These are phyloP conservation scores for Drosophila fungiperda DNA, from an alignment of 2,888 invertebrate species.

Conservation along the genomic window DNA sequence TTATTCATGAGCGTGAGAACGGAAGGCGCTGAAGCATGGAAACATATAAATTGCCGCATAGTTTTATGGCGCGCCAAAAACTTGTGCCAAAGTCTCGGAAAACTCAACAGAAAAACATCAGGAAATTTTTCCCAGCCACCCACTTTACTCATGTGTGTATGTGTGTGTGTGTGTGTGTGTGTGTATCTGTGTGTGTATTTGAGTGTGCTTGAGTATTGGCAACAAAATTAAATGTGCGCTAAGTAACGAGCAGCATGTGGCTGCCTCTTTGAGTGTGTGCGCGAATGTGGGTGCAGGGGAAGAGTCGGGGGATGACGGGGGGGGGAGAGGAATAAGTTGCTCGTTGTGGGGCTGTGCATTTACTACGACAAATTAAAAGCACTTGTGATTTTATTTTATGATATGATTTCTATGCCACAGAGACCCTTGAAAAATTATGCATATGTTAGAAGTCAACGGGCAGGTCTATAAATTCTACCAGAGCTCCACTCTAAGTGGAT, in stretches of 20 bases:
- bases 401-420: conserved; percentile 60
- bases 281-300: background rate
- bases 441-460: conserved; percentile 77
- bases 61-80: conserved; percentile 68
- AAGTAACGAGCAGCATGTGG: conserved; percentile 67
- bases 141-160: conserved; percentile 17
- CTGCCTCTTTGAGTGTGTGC: conserved; percentile 4
- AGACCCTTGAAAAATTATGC: conserved; percentile 76
- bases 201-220: conserved; percentile 54
- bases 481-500: conserved; percentile 44
- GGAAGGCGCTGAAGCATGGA: conserved; percentile 54
- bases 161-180: conserved; percentile 4
- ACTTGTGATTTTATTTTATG: conserved; percentile 79
- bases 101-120: conserved; percentile 14
- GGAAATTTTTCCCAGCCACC: conserved; percentile 14
- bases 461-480: conserved; percentile 67
- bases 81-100: conserved; percentile 42
- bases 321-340: conserved; percentile 6
- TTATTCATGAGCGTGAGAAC: conserved; percentile 48
- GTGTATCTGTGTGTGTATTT: conserved; percentile 18
- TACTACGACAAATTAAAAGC: conserved; percentile 76
- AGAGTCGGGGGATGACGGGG: background rate
- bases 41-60: conserved; percentile 77
- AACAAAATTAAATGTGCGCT: conserved; percentile 78
- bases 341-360: conserved; percentile 48